Percentiles rank a stretch among this genome's conserved stretches.
Evolutionary conservation across 2,888 invertebrate species (phyloP).

Genomic region (Aromia moschata): DNA sequence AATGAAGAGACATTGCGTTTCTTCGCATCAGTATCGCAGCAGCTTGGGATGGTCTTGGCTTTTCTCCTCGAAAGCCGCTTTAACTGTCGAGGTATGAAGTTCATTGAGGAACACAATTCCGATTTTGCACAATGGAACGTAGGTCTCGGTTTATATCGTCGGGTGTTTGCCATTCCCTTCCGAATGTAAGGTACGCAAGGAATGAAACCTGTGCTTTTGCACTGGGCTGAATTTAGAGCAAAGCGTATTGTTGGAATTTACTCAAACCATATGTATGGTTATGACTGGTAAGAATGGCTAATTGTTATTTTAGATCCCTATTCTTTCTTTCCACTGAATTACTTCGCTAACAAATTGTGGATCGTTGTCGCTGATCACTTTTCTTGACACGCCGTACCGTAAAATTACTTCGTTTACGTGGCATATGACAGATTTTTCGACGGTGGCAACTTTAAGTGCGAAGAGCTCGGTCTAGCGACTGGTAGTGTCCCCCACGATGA

Average conservation of each 20-base stretch:
- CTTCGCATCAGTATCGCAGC: not conserved
- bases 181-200: conserved; percentile 49
- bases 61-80: not conserved
- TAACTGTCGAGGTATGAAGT: not conserved
- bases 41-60: not conserved
- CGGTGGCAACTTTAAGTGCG: conserved; percentile 26
- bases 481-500: too few species aligned
- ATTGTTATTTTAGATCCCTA: not conserved
- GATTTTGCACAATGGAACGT: too few species aligned
- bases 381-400: conserved; percentile 51
- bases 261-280: not conserved
- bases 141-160: not conserved
- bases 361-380: conserved; percentile 54
- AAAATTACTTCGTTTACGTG: conserved; percentile 46
- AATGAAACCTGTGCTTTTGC: conserved; percentile 38
- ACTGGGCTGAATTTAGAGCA: conserved; percentile 52
- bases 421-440: conserved; percentile 33
- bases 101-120: not conserved
- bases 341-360: too few species aligned
- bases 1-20: not conserved
- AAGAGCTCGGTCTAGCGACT: conserved; percentile 47
- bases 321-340: conserved; percentile 30
- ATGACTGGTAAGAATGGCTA: not conserved
- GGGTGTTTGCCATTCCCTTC: not conserved
- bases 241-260: too few species aligned